Percentiles rank a stretch among this genome's conserved stretches.
Evolutionary conservation across 2,888 invertebrate species (phyloP).

Genomic region (Hypercompe scribonia): DNA sequence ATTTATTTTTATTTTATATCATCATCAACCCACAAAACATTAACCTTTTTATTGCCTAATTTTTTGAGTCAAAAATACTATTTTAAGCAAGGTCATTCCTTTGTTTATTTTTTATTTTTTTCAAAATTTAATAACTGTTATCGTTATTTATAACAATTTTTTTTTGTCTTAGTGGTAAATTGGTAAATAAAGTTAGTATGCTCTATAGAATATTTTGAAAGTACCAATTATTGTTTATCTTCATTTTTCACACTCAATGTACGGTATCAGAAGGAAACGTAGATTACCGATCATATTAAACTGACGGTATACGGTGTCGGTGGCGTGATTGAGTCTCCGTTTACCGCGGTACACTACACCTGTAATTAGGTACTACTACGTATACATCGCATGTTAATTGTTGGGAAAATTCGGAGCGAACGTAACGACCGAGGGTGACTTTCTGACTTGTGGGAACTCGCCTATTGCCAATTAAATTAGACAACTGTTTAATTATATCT

Average conservation of each 20-base stretch:
- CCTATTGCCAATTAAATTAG: conserved; percentile 85
- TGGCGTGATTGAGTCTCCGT: conserved; percentile 70
- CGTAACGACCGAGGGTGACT: conserved; percentile 78
- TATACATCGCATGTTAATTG: conserved; percentile 76
- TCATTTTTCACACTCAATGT: conserved; percentile 12
- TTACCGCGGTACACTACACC: conserved; percentile 67
- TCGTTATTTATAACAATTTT: too few species aligned
- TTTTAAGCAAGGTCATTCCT: too few species aligned
- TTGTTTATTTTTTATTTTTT: neutral
- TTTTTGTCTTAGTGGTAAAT: too few species aligned
- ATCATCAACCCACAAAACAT: neutral
- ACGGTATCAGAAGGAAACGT: conserved; percentile 2
- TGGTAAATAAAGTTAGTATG: neutral
- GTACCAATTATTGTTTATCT: neutral
- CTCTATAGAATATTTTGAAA: neutral
- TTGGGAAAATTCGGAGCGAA: conserved; percentile 75
- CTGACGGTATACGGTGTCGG: conserved; percentile 14
- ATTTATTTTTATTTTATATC: neutral
- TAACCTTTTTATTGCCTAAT: neutral
- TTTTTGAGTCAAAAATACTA: neutral
- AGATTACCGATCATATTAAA: neutral
- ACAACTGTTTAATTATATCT: conserved; percentile 82
- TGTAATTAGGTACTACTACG: conserved; percentile 66
- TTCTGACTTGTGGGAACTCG: conserved; percentile 82
- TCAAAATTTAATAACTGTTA: too few species aligned